A percentile compares a stretch with the other conserved stretches of the same genome.
These are phyloP conservation scores for Aplocera efformata DNA, from an alignment of 2,888 invertebrate genomes.

Conservation along the genomic window DNA sequence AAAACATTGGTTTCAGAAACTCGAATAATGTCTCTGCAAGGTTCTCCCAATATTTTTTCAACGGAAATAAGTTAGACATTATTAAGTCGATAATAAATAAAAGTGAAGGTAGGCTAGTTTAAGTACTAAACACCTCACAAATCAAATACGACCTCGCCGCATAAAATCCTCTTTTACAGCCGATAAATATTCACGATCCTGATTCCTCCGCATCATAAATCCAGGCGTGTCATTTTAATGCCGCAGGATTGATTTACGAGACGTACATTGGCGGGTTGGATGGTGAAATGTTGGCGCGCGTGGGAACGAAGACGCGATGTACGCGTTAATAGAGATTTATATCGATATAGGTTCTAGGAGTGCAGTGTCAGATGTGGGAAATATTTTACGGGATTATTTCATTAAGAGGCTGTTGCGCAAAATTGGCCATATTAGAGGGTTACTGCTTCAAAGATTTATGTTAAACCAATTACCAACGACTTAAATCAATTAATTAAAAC, in stretches of 20 bases:
- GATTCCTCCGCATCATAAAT: constrained; percentile 13
- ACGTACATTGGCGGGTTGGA: constrained; percentile 12
- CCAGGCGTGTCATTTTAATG: constrained; percentile 11
- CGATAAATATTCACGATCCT: constrained; percentile 18
- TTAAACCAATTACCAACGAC: no score
- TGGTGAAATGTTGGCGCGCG: constrained; percentile 9
- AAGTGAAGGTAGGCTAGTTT: not conserved
- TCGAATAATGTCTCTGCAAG: no score
- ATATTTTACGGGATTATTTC: no score
- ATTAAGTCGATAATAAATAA: not conserved
- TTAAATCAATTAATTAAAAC: no score
- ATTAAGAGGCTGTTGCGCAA: no score
- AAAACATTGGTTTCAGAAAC: no score
- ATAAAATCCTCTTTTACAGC: constrained; percentile 10
- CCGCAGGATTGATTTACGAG: constrained; percentile 18
- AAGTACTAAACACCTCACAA: constrained; percentile 5
- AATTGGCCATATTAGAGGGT: no score
- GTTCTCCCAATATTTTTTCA: no score
- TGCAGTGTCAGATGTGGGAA: no score
- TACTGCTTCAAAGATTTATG: no score
- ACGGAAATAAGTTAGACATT: no score
- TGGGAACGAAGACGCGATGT: constrained; percentile 6
- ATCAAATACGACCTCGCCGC: constrained; percentile 14
- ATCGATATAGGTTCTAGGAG: not conserved
- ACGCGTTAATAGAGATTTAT: not conserved